phyloP scores from a whole-genome alignment of 2,888 invertebrate genomes.

The Drosophila pegasa region DNA sequence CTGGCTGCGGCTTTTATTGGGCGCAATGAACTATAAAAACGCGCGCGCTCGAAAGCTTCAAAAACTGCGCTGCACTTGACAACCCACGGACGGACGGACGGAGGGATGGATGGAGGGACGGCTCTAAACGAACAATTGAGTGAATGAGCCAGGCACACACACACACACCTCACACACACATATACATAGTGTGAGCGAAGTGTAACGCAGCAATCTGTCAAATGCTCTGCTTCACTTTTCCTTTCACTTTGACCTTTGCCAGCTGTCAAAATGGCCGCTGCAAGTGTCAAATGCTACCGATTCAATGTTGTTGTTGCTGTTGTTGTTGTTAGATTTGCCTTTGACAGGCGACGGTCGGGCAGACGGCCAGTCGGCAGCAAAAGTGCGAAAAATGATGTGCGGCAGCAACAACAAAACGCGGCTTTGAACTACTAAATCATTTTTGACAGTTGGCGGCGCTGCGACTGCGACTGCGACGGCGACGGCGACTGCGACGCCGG shows the following conservation, averaged over 20 bases:
- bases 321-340: slow-evolving; percentile 51
- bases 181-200: neutral
- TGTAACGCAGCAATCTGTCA: slow-evolving; percentile 76
- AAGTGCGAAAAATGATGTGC: slow-evolving; percentile 60
- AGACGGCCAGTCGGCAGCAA: slow-evolving; percentile 48
- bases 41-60: slow-evolving; percentile 36
- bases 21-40: slow-evolving; percentile 71
- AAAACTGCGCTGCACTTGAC: slow-evolving; percentile 70
- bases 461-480: slow-evolving; percentile 66
- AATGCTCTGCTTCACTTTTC: slow-evolving; percentile 70
- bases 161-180: neutral
- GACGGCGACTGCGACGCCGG: slow-evolving; percentile 70
- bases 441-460: slow-evolving; percentile 78
- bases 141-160: slow-evolving; percentile 21
- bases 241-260: slow-evolving; percentile 78
- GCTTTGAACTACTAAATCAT: slow-evolving; percentile 82
- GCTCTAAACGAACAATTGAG: slow-evolving; percentile 29
- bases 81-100: slow-evolving; percentile 49
- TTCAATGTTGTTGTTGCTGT: slow-evolving; percentile 18
- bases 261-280: slow-evolving; percentile 76
- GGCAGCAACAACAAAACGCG: slow-evolving; percentile 64
- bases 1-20: slow-evolving; percentile 47
- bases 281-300: slow-evolving; percentile 57
- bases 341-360: slow-evolving; percentile 61
- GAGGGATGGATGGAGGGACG: slow-evolving; percentile 31